These are phyloP conservation scores for Scomberomorus guttatus DNA, from an alignment of 2,797 vertebrate genomes.

Conservation along the genomic window DNA sequence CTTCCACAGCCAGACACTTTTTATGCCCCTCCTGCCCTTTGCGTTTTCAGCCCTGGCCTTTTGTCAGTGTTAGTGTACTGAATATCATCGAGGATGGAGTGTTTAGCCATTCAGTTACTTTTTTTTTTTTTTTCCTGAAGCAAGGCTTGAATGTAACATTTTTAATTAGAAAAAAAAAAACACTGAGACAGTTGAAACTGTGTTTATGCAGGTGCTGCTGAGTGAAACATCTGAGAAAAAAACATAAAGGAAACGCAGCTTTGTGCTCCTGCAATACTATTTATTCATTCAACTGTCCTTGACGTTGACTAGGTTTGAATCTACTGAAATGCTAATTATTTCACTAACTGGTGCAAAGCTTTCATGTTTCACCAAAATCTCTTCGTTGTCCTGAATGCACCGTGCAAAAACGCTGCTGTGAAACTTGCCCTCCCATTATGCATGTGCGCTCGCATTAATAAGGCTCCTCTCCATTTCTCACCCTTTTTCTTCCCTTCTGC, in stretches of 20 bases:
- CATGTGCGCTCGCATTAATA: constrained; percentile 46
- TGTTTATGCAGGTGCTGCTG: constrained; percentile 57
- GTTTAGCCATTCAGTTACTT: constrained; percentile 57
- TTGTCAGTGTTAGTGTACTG: constrained; percentile 72
- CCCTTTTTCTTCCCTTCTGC: neutral
- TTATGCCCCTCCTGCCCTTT: constrained; percentile 80
- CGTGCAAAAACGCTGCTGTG: constrained; percentile 11
- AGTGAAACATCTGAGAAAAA: constrained; percentile 61
- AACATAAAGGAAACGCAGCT: constrained; percentile 67
- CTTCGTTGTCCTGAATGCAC: constrained; percentile 32
- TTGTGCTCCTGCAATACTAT: constrained; percentile 55
- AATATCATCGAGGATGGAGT: constrained; percentile 77
- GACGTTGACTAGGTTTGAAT: constrained; percentile 71
- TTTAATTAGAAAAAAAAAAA: constrained; percentile 61
- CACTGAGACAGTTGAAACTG: constrained; percentile 32
- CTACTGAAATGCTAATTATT: constrained; percentile 75
- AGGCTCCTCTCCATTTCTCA: constrained; percentile 25
- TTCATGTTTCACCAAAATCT: constrained; percentile 59
- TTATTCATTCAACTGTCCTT: constrained; percentile 69
- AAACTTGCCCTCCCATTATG: constrained; percentile 19
- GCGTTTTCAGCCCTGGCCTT: constrained; percentile 77
- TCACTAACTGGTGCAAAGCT: constrained; percentile 62
- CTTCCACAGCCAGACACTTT: constrained; percentile 80
- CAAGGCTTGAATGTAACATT: constrained; percentile 41
- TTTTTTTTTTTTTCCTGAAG: neutral